Evolutionary conservation across 1,140 invertebrate species (phyloP).

Genomic region (Pogonognathellus flavescens): DNA sequence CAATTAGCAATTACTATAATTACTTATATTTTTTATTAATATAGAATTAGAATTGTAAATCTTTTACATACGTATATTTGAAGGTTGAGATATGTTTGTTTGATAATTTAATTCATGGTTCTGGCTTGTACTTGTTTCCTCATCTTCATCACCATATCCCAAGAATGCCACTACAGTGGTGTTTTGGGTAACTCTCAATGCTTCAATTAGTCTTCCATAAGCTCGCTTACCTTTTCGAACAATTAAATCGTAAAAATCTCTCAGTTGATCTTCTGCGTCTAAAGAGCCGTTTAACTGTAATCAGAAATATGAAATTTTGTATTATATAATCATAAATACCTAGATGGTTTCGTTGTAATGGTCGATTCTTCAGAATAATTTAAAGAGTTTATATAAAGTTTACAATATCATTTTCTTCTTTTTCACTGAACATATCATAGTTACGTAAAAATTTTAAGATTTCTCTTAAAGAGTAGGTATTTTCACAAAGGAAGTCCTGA

Average conservation of each 20-base stretch:
- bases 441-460: not conserved
- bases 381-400: not conserved
- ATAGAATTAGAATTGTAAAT: not conserved
- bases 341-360: not conserved
- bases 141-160: not conserved
- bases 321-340: not conserved
- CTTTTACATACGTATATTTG: not conserved
- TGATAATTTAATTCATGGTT: not conserved
- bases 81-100: not conserved
- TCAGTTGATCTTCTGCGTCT: not conserved
- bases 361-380: not conserved
- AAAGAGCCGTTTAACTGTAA: not conserved
- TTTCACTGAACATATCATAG: conserved; percentile 8
- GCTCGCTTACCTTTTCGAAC: conserved; percentile 3
- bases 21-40: no score
- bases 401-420: conserved; percentile 27
- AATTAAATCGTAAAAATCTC: conserved; percentile 26
- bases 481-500: conserved; percentile 3
- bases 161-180: not conserved
- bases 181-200: not conserved
- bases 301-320: not conserved
- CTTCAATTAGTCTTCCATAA: conserved; percentile 22
- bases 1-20: no score
- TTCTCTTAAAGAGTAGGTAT: not conserved
- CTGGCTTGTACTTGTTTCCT: not conserved